phyloP scores from a whole-genome alignment of 2,888 invertebrate genomes.

The Cosmorhoe ocellata region DNA sequence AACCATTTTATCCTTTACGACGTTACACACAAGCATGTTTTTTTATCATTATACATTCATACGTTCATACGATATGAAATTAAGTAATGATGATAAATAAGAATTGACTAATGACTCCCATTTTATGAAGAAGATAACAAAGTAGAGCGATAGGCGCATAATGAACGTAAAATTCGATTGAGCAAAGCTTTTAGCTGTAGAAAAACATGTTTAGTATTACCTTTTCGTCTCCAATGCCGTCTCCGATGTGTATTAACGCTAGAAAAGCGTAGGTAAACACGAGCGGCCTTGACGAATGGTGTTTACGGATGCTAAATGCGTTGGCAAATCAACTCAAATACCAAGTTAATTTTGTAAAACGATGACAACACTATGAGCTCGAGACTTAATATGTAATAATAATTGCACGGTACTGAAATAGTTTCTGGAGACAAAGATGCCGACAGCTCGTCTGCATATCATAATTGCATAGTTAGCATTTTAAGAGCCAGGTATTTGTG shows the following conservation, averaged over 20 bases:
- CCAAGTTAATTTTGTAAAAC: constrained; percentile 44
- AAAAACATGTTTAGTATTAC: constrained; percentile 22
- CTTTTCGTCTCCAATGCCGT: constrained; percentile 38
- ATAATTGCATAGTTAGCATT: constrained; percentile 1
- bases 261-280: constrained; percentile 58
- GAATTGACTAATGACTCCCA: too few species aligned
- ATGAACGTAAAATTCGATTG: too few species aligned
- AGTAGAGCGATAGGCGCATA: too few species aligned
- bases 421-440: background rate
- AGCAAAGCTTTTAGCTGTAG: too few species aligned
- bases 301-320: constrained; percentile 68
- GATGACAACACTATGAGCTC: constrained; percentile 33
- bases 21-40: too few species aligned
- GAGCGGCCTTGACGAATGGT: constrained; percentile 62
- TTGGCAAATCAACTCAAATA: constrained; percentile 59
- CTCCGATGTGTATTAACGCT: constrained; percentile 43
- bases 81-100: too few species aligned
- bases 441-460: constrained; percentile 6
- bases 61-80: too few species aligned
- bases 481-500: constrained; percentile 26
- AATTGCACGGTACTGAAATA: constrained; percentile 4
- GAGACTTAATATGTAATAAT: constrained; percentile 25
- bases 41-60: too few species aligned
- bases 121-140: too few species aligned
- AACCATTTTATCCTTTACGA: too few species aligned